phyloP scores from a whole-genome alignment of 2,888 invertebrate species.

The Pharmacophagus antenor region DNA sequence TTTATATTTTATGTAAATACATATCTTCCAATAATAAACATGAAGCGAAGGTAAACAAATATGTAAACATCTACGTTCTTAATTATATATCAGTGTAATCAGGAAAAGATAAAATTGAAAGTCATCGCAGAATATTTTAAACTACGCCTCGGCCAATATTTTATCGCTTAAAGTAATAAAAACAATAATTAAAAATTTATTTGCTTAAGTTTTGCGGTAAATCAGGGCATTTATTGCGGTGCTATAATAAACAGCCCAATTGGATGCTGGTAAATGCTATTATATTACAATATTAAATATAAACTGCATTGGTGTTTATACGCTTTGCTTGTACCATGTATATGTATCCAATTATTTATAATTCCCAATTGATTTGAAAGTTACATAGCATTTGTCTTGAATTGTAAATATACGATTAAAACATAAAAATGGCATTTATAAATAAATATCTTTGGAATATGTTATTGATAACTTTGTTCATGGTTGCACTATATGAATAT shows the following conservation, averaged over 20 bases:
- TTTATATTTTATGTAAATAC: too few species aligned
- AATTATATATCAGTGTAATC: neutral
- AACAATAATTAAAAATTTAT: slow-evolving; percentile 21
- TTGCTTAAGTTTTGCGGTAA: slow-evolving; percentile 8
- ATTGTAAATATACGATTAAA: too few species aligned
- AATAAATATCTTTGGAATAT: too few species aligned
- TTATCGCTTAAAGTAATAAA: slow-evolving; percentile 15
- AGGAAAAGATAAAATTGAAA: neutral
- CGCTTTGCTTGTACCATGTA: neutral
- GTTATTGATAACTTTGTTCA: too few species aligned
- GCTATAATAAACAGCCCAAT: slow-evolving; percentile 1
- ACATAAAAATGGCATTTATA: too few species aligned
- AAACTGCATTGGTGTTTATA: neutral
- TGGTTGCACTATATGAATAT: too few species aligned
- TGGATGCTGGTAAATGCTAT: neutral
- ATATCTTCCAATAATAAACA: too few species aligned
- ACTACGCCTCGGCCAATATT: neutral
- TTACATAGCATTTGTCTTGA: too few species aligned
- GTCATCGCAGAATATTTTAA: neutral
- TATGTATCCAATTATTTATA: too few species aligned
- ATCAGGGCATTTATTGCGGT: slow-evolving; percentile 2
- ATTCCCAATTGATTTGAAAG: too few species aligned
- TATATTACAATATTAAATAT: neutral
- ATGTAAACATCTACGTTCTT: neutral
- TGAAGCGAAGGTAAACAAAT: too few species aligned